Conservation (phyloP, 1,140 invertebrate species). For the Hyles euphorbiae region DNA sequence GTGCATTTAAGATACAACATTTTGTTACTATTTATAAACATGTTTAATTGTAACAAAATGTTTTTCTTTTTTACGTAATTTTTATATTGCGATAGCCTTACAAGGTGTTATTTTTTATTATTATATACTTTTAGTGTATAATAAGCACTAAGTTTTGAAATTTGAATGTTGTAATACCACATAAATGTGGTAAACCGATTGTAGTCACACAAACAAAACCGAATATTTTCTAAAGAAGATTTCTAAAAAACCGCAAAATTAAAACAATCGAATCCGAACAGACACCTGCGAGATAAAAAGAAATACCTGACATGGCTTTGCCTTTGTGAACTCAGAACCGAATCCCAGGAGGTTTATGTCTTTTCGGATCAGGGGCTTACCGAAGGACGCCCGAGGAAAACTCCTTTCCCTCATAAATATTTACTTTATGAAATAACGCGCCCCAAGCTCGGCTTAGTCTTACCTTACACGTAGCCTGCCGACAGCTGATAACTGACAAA, state of each 20-base stretch:
- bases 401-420: conserved; percentile 72
- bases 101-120: too few relatives aligned
- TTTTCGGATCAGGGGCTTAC: conserved; percentile 72
- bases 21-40: too few relatives aligned
- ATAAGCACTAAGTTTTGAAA: too few relatives aligned
- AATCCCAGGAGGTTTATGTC: conserved; percentile 70
- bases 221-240: too few relatives aligned
- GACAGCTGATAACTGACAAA: conserved; percentile 64
- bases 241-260: neutral
- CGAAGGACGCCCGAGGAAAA: conserved; percentile 52
- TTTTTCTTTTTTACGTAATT: too few relatives aligned
- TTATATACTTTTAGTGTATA: too few relatives aligned
- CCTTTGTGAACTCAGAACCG: conserved; percentile 67
- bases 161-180: too few relatives aligned
- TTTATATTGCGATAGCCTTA: too few relatives aligned
- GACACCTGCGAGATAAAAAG: conserved; percentile 16
- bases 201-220: too few relatives aligned
- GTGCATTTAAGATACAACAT: too few relatives aligned
- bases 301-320: conserved; percentile 45
- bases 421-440: conserved; percentile 74
- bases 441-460: conserved; percentile 55
- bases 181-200: too few relatives aligned
- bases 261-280: conserved; percentile 4
- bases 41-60: too few relatives aligned
- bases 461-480: conserved; percentile 46